Percentiles rank a stretch among this genome's conserved stretches.
These are phyloP conservation scores for Ormia ochracea DNA, from an alignment of 2,888 invertebrate species.

Conservation along the genomic window DNA sequence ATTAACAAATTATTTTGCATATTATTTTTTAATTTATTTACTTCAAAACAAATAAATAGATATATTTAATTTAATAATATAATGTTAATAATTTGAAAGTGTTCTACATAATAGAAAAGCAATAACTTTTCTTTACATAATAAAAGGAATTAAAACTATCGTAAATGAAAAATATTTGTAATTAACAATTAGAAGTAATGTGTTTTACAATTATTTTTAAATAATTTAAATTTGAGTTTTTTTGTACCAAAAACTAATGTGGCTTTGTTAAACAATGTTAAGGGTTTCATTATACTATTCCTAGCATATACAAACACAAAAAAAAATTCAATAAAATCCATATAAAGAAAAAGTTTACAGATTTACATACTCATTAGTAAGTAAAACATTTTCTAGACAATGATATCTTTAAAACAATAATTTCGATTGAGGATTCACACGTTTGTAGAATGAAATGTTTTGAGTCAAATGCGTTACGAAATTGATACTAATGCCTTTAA, in stretches of 20 bases:
- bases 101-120: no score
- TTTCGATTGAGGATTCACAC: background rate
- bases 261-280: conserved; percentile 24
- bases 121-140: background rate
- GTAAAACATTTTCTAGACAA: conserved; percentile 27
- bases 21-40: no score
- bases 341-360: conserved; percentile 31
- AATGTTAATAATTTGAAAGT: no score
- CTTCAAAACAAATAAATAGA: no score
- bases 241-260: conserved; percentile 33
- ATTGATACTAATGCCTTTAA: no score
- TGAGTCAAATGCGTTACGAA: background rate
- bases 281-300: conserved; percentile 22
- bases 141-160: background rate
- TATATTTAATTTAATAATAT: no score
- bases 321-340: background rate
- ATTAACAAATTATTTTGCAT: no score
- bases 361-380: conserved; percentile 38
- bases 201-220: background rate
- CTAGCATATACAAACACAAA: background rate
- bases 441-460: background rate
- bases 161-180: background rate
- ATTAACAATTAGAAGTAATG: background rate
- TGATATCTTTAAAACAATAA: background rate
- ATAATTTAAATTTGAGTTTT: background rate